Evolutionary conservation across 2,888 invertebrate genomes (phyloP).

Genomic region (Hemistola chrysoprasaria): DNA sequence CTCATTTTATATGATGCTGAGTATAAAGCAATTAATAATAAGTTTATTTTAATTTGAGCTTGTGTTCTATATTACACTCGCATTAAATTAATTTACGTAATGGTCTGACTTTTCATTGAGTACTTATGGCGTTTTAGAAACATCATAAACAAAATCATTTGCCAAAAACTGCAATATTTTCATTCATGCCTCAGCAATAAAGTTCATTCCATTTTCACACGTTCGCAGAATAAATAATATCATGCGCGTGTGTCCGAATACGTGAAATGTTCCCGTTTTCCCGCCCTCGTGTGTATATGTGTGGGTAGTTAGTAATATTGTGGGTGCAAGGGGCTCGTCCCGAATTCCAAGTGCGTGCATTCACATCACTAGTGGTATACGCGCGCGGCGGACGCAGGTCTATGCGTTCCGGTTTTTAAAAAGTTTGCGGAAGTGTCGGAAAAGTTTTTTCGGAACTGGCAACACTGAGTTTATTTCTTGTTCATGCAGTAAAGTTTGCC

Average conservation of each 20-base stretch:
- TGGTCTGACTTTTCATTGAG: no score
- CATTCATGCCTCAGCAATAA: constrained; percentile 4
- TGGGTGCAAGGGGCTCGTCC: constrained; percentile 54
- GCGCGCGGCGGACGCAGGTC: constrained; percentile 71
- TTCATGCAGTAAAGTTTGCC: constrained; percentile 5
- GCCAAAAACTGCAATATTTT: no score
- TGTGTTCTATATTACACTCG: no score
- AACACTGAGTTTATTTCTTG: neutral
- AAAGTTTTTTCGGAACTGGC: constrained; percentile 14
- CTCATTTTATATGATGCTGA: no score
- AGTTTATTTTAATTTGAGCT: no score
- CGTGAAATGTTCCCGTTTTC: constrained; percentile 1
- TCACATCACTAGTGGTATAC: constrained; percentile 72
- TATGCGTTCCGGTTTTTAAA: constrained; percentile 60
- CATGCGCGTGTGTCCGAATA: neutral
- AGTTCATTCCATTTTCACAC: neutral
- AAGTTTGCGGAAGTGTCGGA: constrained; percentile 7
- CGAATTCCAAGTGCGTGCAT: constrained; percentile 61
- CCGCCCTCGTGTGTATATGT: no score
- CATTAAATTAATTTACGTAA: no score
- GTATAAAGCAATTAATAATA: no score
- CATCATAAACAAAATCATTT: no score
- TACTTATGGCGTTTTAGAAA: no score
- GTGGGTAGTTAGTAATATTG: no score
- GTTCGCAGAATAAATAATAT: no score